Base-by-base conservation (phyloP, 2,888 invertebrate genomes). In the Miltochrista miniata region DNA sequence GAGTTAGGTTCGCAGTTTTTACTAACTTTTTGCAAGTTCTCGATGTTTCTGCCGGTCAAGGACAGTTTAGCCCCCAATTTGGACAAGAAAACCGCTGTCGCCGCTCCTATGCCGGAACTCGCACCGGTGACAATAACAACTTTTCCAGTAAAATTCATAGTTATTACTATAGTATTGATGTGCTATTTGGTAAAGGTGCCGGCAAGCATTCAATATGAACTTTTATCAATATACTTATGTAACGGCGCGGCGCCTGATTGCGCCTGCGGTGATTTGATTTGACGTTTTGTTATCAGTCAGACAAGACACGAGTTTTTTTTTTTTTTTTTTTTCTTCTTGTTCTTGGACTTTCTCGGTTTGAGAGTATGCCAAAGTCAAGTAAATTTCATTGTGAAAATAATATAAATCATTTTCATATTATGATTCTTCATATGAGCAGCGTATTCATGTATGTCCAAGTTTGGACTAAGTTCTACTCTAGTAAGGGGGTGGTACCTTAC, bases 101-200 rank as follows among this genome's bases (percentile, higher is more conserved):
- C 96, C 37, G 95, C 95, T 4, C 97, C 97, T 59, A 97, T 97
- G 7, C 97, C 97, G 13, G 96, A 96, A 81, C 96, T 96, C 0
- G 96, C 96, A 44, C 97, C 97, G 38, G 96, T 95, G 60, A 96
- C 93, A 45, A 96, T 85, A 10, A 95, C 93, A 5, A 96, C 95
- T 93, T 96, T 96, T 34, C 95, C 95, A 38, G 92, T 85, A 71
- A 96, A 95, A 81, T 92, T 89, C 93, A 92, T 31, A 5, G 5
- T 5, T 92, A 34, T 56, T 80, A 42, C 12, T 43, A 8, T 1
- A 7, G 12, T 48, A 39, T 15, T 34, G 10, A 18, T 43, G 8
- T 8, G 11, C 31, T 7, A 10, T 31, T 31, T 36, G 39, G 12
- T 36, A n/a, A 29, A 40, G 34, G 34, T 48, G 18, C 35, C 42